These are phyloP conservation scores for Aporophyla lueneburgensis DNA, from an alignment of 2,888 invertebrate genomes.

Conservation along the genomic window DNA sequence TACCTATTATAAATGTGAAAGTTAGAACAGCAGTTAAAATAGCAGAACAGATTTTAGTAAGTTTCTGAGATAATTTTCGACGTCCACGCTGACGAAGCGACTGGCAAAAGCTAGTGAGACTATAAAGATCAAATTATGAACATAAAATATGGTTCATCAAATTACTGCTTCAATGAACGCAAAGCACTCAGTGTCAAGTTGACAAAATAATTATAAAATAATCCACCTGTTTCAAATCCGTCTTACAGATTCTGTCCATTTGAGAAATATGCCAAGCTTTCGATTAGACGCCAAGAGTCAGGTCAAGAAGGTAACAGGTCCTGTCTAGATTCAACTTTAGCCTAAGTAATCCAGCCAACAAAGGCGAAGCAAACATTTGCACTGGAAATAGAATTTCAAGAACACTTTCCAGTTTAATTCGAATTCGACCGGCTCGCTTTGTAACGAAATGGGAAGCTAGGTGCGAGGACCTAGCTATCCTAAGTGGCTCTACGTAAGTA, in stretches of 20 bases:
- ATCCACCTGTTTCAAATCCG: background rate
- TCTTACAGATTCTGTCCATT: slow-evolving; percentile 31
- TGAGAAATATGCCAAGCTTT: slow-evolving; percentile 49
- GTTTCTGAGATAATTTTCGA: too few species aligned
- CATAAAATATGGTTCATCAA: background rate
- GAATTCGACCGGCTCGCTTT: slow-evolving; percentile 47
- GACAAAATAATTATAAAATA: background rate
- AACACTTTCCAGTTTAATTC: slow-evolving; percentile 54
- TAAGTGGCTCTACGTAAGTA: background rate
- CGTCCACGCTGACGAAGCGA: too few species aligned
- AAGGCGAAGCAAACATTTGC: slow-evolving; percentile 62
- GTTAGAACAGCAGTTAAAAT: too few species aligned
- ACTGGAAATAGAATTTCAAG: slow-evolving; percentile 66
- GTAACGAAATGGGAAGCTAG: slow-evolving; percentile 27
- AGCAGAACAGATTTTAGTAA: too few species aligned
- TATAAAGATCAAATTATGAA: background rate
- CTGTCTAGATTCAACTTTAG: slow-evolving; percentile 46
- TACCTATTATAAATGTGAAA: too few species aligned
- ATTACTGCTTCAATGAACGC: background rate
- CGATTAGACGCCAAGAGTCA: slow-evolving; percentile 52
- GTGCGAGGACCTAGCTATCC: background rate
- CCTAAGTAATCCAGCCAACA: slow-evolving; percentile 58
- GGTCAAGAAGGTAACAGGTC: slow-evolving; percentile 42
- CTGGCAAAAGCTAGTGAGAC: too few species aligned
- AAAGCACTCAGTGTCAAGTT: background rate